These are phyloP conservation scores for Bathynomus jamesi DNA, from an alignment of 1,140 invertebrate genomes.

Conservation along the genomic window DNA sequence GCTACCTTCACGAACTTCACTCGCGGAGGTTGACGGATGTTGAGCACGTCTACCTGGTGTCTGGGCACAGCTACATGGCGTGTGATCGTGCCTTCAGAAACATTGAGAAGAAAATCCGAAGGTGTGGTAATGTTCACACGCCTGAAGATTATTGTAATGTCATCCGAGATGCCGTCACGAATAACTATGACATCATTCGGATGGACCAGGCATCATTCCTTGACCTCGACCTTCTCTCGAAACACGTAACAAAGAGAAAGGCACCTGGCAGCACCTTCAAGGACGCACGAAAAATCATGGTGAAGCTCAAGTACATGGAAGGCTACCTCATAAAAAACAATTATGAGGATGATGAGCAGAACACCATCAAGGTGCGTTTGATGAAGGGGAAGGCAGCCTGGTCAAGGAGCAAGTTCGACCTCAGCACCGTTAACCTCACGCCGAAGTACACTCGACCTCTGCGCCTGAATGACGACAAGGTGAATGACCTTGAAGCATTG, in stretches of 20 bases:
- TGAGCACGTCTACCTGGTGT: conserved; percentile 42
- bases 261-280: neutral
- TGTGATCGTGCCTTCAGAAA: conserved; percentile 32
- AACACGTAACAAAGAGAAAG: neutral
- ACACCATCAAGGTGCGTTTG: neutral
- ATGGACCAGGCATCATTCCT: neutral
- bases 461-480: neutral
- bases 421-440: neutral
- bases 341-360: neutral
- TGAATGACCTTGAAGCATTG: neutral
- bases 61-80: conserved; percentile 41
- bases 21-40: conserved; percentile 29
- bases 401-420: neutral
- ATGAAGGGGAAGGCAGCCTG: neutral
- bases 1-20: conserved; percentile 31
- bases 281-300: neutral
- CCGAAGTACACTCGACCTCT: neutral
- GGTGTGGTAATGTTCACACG: neutral
- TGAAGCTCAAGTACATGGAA: neutral
- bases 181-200: neutral
- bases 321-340: neutral
- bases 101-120: neutral
- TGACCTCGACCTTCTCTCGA: neutral
- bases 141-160: neutral
- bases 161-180: neutral